phyloP scores from a whole-genome alignment of 2,797 vertebrate species.

The Melanotaenia parkinsoni region DNA sequence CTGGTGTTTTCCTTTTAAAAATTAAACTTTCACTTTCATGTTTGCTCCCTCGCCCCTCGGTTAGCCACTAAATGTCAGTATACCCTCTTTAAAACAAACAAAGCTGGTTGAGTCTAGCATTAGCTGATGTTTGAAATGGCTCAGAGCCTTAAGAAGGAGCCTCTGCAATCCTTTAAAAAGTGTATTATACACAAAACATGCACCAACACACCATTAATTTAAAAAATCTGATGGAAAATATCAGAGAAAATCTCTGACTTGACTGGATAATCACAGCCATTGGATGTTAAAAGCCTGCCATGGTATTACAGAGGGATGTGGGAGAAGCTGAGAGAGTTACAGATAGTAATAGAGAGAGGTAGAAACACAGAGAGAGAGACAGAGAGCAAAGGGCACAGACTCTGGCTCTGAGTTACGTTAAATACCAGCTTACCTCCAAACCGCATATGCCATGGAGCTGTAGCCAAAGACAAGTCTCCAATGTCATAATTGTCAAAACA shows the following conservation, averaged over 20 bases:
- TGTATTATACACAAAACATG: constrained; percentile 58
- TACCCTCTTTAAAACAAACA: constrained; percentile 80
- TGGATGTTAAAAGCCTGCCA: constrained; percentile 67
- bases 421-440: constrained; percentile 68
- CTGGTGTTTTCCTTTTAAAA: constrained; percentile 75
- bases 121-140: constrained; percentile 77
- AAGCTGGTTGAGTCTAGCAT: constrained; percentile 73
- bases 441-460: constrained; percentile 55
- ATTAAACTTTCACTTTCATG: constrained; percentile 78
- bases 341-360: constrained; percentile 43
- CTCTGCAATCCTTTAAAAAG: constrained; percentile 48
- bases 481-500: constrained; percentile 67
- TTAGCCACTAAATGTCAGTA: constrained; percentile 80
- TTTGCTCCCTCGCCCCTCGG: constrained; percentile 71
- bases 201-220: constrained; percentile 72
- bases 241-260: constrained; percentile 60
- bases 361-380: constrained; percentile 39
- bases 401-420: constrained; percentile 59
- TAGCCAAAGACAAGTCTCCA: constrained; percentile 68
- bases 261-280: constrained; percentile 75
- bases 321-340: constrained; percentile 50
- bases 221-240: constrained; percentile 74
- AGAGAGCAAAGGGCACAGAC: constrained; percentile 53
- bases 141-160: constrained; percentile 61
- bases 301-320: constrained; percentile 60